phyloP scores from a whole-genome alignment of 92 coral and sea anemone genomes.

The Ricordea florida region DNA sequence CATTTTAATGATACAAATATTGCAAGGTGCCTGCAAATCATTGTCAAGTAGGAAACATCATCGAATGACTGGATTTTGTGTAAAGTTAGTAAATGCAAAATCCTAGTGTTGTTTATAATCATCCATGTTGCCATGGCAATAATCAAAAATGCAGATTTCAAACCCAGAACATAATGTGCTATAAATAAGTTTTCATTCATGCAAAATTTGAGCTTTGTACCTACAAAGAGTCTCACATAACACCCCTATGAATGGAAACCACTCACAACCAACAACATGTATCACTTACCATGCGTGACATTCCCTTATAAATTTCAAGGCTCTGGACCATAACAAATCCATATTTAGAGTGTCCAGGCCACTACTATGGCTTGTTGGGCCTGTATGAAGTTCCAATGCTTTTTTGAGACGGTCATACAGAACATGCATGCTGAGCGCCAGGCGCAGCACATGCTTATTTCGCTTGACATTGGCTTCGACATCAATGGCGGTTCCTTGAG shows the following conservation, averaged over 20 bases:
- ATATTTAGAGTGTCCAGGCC: slow-evolving; percentile 16
- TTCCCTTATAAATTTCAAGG: slow-evolving; percentile 32
- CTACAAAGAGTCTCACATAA: slow-evolving; percentile 38
- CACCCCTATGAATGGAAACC: slow-evolving; percentile 42
- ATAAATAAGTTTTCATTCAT: slow-evolving; percentile 30
- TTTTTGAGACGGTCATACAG: slow-evolving; percentile 29
- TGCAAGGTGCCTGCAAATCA: slow-evolving; percentile 35
- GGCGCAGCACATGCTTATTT: slow-evolving; percentile 38
- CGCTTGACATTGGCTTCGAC: slow-evolving; percentile 8
- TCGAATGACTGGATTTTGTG: slow-evolving; percentile 39
- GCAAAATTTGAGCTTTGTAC: slow-evolving; percentile 35
- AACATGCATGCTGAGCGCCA: slow-evolving; percentile 27
- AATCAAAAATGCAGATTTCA: slow-evolving; percentile 27
- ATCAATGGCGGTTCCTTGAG: too few relatives aligned
- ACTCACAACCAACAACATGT: slow-evolving; percentile 27
- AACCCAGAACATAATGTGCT: slow-evolving; percentile 33
- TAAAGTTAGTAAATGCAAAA: slow-evolving; percentile 27
- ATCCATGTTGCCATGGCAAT: slow-evolving; percentile 33
- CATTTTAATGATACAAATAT: slow-evolving; percentile 36
- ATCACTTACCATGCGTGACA: slow-evolving; percentile 35
- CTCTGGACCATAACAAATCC: slow-evolving; percentile 26
- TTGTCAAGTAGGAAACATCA: slow-evolving; percentile 36
- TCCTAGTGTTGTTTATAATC: slow-evolving; percentile 17
- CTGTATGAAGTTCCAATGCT: neutral
- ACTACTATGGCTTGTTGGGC: slow-evolving; percentile 12